Conservation (phyloP, 1,140 invertebrate genomes). For the Trichonephila clavipes region DNA sequence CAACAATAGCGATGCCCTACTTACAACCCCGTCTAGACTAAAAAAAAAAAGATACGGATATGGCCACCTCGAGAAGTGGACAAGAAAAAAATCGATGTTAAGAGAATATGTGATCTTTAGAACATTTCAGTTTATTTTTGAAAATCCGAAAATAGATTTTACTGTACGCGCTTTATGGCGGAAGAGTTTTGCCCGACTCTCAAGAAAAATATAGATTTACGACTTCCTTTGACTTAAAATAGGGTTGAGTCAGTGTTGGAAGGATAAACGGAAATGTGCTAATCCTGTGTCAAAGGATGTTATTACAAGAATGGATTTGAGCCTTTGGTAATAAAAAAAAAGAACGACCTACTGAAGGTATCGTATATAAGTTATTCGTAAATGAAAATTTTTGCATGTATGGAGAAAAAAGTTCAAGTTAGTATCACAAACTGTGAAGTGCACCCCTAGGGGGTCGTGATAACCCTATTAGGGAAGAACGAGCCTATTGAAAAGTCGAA, state of each 20-base stretch:
- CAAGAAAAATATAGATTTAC: not conserved
- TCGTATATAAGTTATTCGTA: too few species aligned
- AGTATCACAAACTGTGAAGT: too few species aligned
- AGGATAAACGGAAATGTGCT: not conserved
- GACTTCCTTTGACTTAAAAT: not conserved
- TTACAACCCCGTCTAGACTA: not conserved
- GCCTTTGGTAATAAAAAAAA: too few species aligned
- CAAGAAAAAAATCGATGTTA: not conserved
- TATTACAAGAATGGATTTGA: too few species aligned
- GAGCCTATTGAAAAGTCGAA: too few species aligned
- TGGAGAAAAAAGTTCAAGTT: too few species aligned
- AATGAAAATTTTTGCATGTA: too few species aligned
- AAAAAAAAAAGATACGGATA: not conserved
- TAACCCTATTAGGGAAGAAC: too few species aligned
- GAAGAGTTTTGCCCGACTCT: not conserved
- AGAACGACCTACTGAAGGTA: too few species aligned
- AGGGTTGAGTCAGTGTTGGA: not conserved
- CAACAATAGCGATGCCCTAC: too few species aligned
- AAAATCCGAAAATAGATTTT: slow-evolving; percentile 7
- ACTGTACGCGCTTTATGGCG: not conserved
- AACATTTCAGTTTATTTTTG: not conserved
- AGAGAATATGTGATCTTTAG: not conserved
- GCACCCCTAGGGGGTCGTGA: too few species aligned
- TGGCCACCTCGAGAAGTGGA: not conserved
- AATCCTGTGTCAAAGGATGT: too few species aligned